phyloP scores from a whole-genome alignment of 2,888 invertebrate species.

The Tigriopus californicus region DNA sequence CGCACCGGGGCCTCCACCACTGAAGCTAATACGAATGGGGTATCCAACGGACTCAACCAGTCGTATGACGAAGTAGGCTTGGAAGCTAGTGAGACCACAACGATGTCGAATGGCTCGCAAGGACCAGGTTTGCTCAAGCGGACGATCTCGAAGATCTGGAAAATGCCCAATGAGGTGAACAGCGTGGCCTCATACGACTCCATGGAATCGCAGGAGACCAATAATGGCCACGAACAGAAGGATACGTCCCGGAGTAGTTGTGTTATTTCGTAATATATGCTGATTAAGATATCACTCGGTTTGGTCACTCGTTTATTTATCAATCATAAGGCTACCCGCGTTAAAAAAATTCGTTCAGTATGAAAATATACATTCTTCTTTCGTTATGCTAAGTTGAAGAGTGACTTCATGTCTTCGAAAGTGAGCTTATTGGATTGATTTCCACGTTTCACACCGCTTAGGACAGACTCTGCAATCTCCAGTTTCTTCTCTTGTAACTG shows the following conservation, averaged over 20 bases:
- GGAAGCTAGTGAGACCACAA: not conserved
- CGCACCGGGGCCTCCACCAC: not conserved
- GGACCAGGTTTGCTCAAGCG: not conserved
- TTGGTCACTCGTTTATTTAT: too few species aligned
- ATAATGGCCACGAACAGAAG: too few species aligned
- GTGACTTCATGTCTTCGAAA: constrained; percentile 46
- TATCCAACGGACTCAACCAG: not conserved
- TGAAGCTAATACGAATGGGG: not conserved
- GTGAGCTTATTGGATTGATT: constrained; percentile 46
- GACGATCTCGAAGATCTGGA: not conserved
- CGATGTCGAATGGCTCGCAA: not conserved
- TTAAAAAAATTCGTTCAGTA: too few species aligned
- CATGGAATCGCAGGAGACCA: not conserved
- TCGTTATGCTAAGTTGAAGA: constrained; percentile 26
- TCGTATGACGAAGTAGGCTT: not conserved
- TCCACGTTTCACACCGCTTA: constrained; percentile 40
- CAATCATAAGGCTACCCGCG: too few species aligned
- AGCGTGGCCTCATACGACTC: not conserved
- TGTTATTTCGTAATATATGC: too few species aligned
- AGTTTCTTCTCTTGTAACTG: constrained; percentile 59
- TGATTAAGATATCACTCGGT: too few species aligned
- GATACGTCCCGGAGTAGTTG: too few species aligned
- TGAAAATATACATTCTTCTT: not conserved
- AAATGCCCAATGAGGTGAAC: not conserved
- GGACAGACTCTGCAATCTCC: constrained; percentile 51